These are phyloP conservation scores for Podocnemis expansa DNA, from an alignment of 2,113 vertebrate species.

Conservation along the genomic window DNA sequence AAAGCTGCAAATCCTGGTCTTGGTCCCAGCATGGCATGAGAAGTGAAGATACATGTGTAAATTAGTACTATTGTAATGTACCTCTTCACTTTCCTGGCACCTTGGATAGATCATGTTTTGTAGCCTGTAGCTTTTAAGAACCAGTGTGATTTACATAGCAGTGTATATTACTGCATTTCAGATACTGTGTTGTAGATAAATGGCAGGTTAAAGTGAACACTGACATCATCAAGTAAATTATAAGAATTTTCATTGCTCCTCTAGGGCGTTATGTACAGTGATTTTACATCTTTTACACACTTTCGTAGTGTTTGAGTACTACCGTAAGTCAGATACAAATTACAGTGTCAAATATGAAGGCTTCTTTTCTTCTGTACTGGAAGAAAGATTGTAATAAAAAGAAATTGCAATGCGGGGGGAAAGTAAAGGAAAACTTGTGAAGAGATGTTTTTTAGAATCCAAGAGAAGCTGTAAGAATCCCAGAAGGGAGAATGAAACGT, in stretches of 20 bases:
- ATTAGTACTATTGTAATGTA: not conserved
- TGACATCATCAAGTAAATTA: not conserved
- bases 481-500: not conserved
- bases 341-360: not conserved
- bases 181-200: not conserved
- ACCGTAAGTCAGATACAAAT: not conserved
- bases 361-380: not conserved
- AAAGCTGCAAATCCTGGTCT: not conserved
- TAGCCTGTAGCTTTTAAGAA: slow-evolving; percentile 3
- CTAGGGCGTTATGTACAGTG: not conserved
- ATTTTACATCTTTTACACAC: not conserved
- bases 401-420: not conserved
- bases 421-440: not conserved
- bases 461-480: not conserved
- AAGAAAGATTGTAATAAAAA: not conserved
- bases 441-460: not conserved
- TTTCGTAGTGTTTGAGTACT: not conserved
- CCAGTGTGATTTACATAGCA: not conserved
- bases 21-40: not conserved
- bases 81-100: not conserved
- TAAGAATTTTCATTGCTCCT: not conserved
- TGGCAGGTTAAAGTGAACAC: not conserved
- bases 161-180: slow-evolving; percentile 23
- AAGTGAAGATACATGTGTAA: not conserved
- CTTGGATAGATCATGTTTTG: not conserved